These are phyloP conservation scores for Coleophora deauratella DNA, from an alignment of 2,888 invertebrate species.

Conservation along the genomic window DNA sequence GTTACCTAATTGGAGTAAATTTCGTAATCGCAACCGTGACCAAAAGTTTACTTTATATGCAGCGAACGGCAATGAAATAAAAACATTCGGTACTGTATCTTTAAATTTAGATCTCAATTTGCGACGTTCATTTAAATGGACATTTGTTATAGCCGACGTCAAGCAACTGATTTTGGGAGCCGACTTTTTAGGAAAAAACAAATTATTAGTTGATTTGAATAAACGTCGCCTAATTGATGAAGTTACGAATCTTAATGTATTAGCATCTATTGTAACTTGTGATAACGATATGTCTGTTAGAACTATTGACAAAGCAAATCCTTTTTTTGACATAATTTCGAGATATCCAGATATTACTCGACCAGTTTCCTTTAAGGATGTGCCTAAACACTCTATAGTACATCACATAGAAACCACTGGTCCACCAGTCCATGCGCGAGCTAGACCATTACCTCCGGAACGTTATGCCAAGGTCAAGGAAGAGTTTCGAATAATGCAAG, in stretches of 20 bases:
- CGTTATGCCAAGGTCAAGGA: conserved; percentile 4
- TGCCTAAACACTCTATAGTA: neutral
- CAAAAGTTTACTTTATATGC: neutral
- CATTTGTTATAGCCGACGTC: neutral
- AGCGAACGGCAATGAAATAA: neutral
- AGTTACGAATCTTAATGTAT: neutral
- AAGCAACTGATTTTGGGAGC: neutral
- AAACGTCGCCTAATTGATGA: neutral
- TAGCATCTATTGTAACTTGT: neutral
- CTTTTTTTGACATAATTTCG: conserved; percentile 1
- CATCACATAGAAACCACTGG: conserved; percentile 8
- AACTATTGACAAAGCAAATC: neutral
- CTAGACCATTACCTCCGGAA: conserved; percentile 7
- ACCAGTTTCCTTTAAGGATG: conserved; percentile 2
- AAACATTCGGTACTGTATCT: neutral
- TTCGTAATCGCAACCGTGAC: neutral
- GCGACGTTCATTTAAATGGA: neutral
- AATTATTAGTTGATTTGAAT: neutral
- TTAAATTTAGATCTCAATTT: neutral
- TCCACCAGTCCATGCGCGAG: conserved; percentile 4
- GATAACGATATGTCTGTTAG: neutral
- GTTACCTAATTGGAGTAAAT: neutral
- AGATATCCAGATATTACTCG: conserved; percentile 3
- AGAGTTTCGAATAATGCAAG: conserved; percentile 19
- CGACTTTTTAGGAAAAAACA: neutral